phyloP scores from a whole-genome alignment of 1,140 invertebrate species.

The Ceratosolen solmsi region DNA sequence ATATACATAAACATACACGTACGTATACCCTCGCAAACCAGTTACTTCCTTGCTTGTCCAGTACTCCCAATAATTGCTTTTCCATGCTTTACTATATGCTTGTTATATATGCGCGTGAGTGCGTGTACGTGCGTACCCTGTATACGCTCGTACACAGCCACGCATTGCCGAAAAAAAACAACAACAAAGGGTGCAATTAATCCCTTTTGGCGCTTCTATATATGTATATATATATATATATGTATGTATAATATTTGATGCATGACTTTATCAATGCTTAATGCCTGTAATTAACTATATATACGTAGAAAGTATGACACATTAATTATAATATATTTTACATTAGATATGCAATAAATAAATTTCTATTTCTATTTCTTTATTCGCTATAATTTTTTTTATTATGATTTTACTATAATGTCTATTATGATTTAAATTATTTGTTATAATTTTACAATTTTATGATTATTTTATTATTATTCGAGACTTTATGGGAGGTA shows the following conservation, averaged over 20 bases:
- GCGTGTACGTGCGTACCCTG: neutral
- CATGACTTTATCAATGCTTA: slow-evolving; percentile 8
- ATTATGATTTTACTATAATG: neutral
- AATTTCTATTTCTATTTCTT: no score
- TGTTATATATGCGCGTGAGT: neutral
- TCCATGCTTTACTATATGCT: slow-evolving; percentile 17
- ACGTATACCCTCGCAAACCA: slow-evolving; percentile 13
- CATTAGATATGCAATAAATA: neutral
- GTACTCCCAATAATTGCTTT: slow-evolving; percentile 1
- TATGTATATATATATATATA: neutral
- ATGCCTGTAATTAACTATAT: neutral
- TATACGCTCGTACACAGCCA: neutral
- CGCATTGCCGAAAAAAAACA: neutral
- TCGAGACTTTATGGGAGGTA: neutral
- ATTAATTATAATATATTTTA: neutral
- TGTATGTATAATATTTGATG: slow-evolving; percentile 8
- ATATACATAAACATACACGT: neutral
- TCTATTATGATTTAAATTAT: no score
- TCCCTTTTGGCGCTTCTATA: neutral
- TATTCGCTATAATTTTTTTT: neutral
- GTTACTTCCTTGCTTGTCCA: neutral
- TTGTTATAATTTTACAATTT: no score
- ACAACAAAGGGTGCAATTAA: neutral
- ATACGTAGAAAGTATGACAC: neutral
- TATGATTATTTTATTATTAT: neutral